Percentiles rank a stretch among this genome's conserved stretches.
phyloP scores from a whole-genome alignment of 2,113 vertebrate genomes.

The Rhinogobius similis region DNA sequence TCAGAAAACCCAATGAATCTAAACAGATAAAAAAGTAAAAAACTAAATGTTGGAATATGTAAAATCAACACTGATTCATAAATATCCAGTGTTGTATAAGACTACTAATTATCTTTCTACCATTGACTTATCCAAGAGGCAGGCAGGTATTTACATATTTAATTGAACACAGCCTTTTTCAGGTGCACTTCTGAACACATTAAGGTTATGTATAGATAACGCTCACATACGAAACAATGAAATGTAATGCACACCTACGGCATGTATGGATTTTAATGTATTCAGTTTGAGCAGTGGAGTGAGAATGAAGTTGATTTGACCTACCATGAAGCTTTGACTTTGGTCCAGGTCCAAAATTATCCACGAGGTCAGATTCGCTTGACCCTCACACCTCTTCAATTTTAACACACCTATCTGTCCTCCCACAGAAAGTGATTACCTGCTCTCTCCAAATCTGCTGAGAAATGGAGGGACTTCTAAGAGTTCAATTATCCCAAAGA shows the following conservation, averaged over 20 bases:
- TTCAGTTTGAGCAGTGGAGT: not conserved
- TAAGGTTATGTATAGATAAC: not conserved
- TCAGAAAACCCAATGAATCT: no score
- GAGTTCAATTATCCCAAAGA: slow-evolving; percentile 31
- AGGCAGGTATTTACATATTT: no score
- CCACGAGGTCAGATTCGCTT: slow-evolving; percentile 36
- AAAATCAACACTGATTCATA: no score
- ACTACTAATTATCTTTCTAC: no score
- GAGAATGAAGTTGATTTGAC: slow-evolving; percentile 32
- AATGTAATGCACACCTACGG: not conserved
- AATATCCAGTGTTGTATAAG: no score
- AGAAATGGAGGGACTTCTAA: slow-evolving; percentile 38
- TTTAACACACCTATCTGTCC: slow-evolving; percentile 47
- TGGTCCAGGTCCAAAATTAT: slow-evolving; percentile 32
- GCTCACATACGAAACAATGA: not conserved
- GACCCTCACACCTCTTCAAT: slow-evolving; percentile 26
- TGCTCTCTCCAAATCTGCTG: slow-evolving; percentile 16
- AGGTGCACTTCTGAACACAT: not conserved
- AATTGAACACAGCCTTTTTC: not conserved
- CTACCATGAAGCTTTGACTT: slow-evolving; percentile 36
- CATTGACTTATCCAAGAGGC: no score
- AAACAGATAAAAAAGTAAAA: no score
- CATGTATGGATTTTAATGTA: not conserved
- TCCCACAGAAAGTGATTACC: slow-evolving; percentile 50
- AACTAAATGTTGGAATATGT: no score